Conservation (phyloP, 2,888 invertebrate species). For the Pseudococcus longispinus region DNA sequence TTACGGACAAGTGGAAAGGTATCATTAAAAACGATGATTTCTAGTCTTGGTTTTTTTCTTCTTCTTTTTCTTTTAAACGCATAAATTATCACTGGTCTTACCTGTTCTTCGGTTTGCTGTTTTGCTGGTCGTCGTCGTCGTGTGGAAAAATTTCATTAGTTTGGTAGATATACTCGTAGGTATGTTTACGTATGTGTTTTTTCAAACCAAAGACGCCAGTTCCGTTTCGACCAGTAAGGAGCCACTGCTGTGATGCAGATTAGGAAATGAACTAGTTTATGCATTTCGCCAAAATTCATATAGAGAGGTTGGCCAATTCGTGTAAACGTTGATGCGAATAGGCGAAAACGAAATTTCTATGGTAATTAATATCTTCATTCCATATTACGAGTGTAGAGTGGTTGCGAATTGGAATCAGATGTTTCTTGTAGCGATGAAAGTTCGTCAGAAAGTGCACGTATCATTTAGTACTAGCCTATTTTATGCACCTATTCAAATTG, state of each 20-base stretch:
- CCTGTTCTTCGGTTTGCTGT: neutral
- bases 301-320: neutral
- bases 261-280: conserved; percentile 36
- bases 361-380: neutral
- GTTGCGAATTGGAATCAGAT: neutral
- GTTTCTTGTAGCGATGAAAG: too few relatives aligned
- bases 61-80: neutral
- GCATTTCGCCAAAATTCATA: neutral
- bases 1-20: neutral
- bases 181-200: too few relatives aligned
- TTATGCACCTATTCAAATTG: too few relatives aligned
- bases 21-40: conserved; percentile 25
- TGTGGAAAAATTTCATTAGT: conserved; percentile 19
- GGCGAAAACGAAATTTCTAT: conserved; percentile 37
- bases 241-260: neutral
- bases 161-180: neutral
- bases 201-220: neutral
- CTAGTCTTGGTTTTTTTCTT: neutral
- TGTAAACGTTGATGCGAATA: neutral
- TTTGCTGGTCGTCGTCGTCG: neutral
- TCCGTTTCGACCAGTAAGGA: neutral
- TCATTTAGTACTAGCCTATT: too few relatives aligned
- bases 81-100: conserved; percentile 42
- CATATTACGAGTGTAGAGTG: neutral
- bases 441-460: too few relatives aligned